Evolutionary conservation across 2,888 invertebrate genomes (phyloP).

Genomic region (Scotopteryx bipunctaria): DNA sequence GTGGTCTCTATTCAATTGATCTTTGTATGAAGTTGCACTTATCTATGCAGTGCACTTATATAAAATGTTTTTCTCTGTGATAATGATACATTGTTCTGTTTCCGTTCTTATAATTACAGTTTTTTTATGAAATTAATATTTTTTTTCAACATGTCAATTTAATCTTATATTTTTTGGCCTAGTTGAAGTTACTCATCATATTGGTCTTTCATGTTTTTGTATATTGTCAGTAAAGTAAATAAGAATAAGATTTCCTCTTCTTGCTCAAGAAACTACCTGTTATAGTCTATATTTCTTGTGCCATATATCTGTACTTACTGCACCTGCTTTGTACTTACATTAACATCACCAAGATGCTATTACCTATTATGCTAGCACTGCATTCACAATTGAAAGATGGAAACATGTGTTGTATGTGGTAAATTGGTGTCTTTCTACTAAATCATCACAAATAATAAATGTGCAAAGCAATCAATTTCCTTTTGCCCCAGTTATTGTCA

Average conservation of each 20-base stretch:
- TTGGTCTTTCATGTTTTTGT: background rate
- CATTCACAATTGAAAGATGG: too few relatives aligned
- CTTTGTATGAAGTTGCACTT: conserved; percentile 54
- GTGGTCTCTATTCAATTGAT: conserved; percentile 47
- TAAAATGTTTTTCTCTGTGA: conserved; percentile 63
- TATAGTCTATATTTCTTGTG: conserved; percentile 58
- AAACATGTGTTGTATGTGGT: background rate
- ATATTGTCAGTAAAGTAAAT: conserved; percentile 3
- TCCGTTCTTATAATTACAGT: conserved; percentile 47
- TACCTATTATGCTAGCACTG: conserved; percentile 3
- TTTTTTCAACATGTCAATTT: conserved; percentile 25
- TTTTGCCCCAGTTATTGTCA: too few relatives aligned
- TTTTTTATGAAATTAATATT: conserved; percentile 41
- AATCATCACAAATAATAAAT: too few relatives aligned
- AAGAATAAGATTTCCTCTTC: conserved; percentile 28
- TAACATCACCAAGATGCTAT: conserved; percentile 19
- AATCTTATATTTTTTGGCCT: background rate
- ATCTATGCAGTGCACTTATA: conserved; percentile 55
- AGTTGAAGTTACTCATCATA: background rate
- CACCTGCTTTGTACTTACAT: conserved; percentile 47
- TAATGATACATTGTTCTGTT: conserved; percentile 53
- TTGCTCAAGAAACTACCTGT: conserved; percentile 51
- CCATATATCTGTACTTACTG: conserved; percentile 66
- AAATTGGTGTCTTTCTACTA: too few relatives aligned
- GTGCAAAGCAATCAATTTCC: background rate